These are phyloP conservation scores for Eledone cirrhosa DNA, from an alignment of 2,888 invertebrate species.

Conservation along the genomic window DNA sequence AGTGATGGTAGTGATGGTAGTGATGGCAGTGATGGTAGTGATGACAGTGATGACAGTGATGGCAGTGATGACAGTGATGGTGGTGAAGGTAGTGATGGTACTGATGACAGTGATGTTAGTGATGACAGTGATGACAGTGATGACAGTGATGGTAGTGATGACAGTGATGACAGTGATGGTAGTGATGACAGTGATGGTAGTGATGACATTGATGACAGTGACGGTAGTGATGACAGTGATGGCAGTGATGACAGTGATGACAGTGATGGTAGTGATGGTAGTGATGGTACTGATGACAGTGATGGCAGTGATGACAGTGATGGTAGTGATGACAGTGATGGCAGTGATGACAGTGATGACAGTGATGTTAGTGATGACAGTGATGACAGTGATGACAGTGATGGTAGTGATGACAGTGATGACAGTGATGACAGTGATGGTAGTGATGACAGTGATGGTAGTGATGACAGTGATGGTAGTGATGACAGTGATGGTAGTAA, in stretches of 20 bases:
- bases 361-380: too few species aligned
- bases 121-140: too few species aligned
- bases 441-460: background rate
- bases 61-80: constrained; percentile 12
- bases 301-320: constrained; percentile 19
- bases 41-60: constrained; percentile 15
- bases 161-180: constrained; percentile 18
- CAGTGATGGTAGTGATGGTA: constrained; percentile 13
- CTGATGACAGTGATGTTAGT: too few species aligned
- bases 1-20: constrained; percentile 8
- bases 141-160: constrained; percentile 16
- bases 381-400: background rate
- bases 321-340: background rate
- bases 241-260: constrained; percentile 9
- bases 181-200: too few species aligned
- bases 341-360: constrained; percentile 2
- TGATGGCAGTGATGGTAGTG: constrained; percentile 12
- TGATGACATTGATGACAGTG: too few species aligned
- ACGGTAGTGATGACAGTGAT: constrained; percentile 13
- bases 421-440: background rate
- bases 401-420: background rate
- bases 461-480: constrained; percentile 11
- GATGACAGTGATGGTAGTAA: constrained; percentile 22
- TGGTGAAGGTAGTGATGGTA: constrained; percentile 1
- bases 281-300: constrained; percentile 12